Percentiles rank a stretch among this genome's conserved stretches.
These are phyloP conservation scores for Conus ventricosus DNA, from an alignment of 1,140 invertebrate genomes.

Conservation along the genomic window DNA sequence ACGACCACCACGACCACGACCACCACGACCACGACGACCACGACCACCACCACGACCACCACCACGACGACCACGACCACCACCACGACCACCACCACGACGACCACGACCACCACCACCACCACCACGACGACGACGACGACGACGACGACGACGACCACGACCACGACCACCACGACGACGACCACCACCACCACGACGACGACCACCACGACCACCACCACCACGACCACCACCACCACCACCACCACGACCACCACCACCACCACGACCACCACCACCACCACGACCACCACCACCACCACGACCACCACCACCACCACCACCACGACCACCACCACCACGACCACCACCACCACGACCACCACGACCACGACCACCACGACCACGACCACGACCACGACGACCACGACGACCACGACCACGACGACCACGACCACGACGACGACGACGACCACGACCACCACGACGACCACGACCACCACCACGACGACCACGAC, in stretches of 20 bases:
- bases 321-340: background rate
- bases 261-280: background rate
- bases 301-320: background rate
- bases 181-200: background rate
- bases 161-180: background rate
- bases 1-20: background rate
- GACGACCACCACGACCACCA: background rate
- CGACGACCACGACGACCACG: constrained; percentile 2
- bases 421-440: background rate
- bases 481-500: background rate
- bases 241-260: background rate
- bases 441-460: constrained; percentile 7
- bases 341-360: background rate
- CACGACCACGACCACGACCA: background rate
- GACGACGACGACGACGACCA: constrained; percentile 7
- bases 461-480: background rate
- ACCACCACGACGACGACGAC: constrained; percentile 3
- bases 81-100: background rate
- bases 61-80: background rate
- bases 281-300: background rate
- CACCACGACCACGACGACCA: background rate
- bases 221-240: background rate
- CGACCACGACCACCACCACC: background rate
- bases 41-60: background rate
- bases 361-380: background rate